phyloP scores from a whole-genome alignment of 1,140 invertebrate genomes.

The Holcopasites calliopsidis region DNA sequence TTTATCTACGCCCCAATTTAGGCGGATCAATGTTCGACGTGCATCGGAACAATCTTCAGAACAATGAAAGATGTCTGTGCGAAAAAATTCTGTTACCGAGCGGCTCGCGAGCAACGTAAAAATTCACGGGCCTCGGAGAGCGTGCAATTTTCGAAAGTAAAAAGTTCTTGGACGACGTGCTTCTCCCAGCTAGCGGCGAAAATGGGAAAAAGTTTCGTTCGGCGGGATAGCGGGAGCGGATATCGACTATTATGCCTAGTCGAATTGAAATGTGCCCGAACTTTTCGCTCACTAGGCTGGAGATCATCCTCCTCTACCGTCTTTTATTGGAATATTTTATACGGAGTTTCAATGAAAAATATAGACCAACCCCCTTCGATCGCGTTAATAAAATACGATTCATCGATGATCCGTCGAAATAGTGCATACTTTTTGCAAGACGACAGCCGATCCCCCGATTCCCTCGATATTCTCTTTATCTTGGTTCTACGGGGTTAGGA shows the following conservation, averaged over 20 bases:
- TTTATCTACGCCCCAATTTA: no score
- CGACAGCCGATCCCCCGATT: no score
- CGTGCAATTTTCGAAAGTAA: conserved; percentile 26
- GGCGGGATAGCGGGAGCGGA: background rate
- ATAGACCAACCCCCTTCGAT: background rate
- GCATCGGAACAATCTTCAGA: background rate
- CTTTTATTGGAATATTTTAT: conserved; percentile 34
- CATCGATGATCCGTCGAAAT: background rate
- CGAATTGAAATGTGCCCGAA: conserved; percentile 23
- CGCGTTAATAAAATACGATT: conserved; percentile 15
- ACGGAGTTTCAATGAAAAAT: background rate
- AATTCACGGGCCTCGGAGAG: background rate
- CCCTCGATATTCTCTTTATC: background rate
- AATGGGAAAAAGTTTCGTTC: conserved; percentile 14
- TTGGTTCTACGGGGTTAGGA: background rate
- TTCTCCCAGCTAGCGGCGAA: background rate
- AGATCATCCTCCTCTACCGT: background rate
- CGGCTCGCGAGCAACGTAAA: conserved; percentile 2
- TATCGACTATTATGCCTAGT: conserved; percentile 21
- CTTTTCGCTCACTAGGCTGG: background rate
- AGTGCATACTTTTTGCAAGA: background rate
- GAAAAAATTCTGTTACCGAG: background rate
- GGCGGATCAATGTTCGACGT: no score
- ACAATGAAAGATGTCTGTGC: background rate
- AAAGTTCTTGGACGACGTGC: conserved; percentile 7